These are phyloP conservation scores for Rhynchonycteris naso DNA, from an alignment of 2,797 vertebrate genomes.

Conservation along the genomic window DNA sequence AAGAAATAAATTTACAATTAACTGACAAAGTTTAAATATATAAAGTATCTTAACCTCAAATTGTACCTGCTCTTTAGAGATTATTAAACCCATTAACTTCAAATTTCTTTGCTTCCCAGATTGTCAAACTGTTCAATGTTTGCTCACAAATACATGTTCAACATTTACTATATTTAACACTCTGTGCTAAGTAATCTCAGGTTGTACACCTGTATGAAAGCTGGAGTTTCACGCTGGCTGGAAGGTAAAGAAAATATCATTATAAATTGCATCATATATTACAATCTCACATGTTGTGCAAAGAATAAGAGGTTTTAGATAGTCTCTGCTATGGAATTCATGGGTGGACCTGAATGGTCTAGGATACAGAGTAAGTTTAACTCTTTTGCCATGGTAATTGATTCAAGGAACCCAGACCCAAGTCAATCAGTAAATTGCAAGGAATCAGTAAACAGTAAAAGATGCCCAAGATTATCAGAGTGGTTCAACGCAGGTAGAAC, in stretches of 20 bases:
- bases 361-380: constrained; percentile 36
- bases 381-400: not conserved
- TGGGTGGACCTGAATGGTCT: not conserved
- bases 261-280: not conserved
- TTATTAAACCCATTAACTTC: not conserved
- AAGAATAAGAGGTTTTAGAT: not conserved
- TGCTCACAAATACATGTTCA: not conserved
- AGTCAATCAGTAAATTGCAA: not conserved
- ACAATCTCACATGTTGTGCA: not conserved
- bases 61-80: not conserved
- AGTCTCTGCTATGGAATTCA: too few species aligned
- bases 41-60: not conserved
- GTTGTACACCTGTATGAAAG: not conserved
- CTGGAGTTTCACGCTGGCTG: not conserved
- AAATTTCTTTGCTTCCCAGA: not conserved
- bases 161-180: not conserved
- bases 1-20: not conserved
- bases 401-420: not conserved
- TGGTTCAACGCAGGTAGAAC: not conserved
- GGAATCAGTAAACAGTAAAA: not conserved
- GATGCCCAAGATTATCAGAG: too few species aligned
- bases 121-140: not conserved
- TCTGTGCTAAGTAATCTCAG: not conserved
- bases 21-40: not conserved
- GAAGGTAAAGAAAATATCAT: not conserved